Conservation (phyloP, 2,797 vertebrate species). For the Meda fulgida region DNA sequence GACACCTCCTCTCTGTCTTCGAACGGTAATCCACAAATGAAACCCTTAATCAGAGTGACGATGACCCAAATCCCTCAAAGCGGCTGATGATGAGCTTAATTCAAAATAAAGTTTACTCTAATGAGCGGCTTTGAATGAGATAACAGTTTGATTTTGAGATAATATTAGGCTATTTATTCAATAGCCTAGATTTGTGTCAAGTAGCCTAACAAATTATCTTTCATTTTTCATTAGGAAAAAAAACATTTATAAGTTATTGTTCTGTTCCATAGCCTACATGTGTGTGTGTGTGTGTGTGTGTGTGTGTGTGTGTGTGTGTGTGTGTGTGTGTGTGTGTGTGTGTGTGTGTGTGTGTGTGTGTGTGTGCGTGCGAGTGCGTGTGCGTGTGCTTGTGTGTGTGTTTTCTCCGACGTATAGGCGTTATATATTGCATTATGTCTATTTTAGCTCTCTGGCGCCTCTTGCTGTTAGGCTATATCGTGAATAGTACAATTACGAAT, state of each 20-base stretch:
- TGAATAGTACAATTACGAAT: neutral
- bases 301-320: neutral
- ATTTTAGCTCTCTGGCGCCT: slow-evolving; percentile 32
- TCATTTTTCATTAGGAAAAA: neutral
- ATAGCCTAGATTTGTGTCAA: neutral
- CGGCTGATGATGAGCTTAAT: slow-evolving; percentile 29
- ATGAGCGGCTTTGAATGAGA: slow-evolving; percentile 24
- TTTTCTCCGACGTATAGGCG: neutral
- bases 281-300: neutral
- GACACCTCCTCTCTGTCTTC: slow-evolving; percentile 41
- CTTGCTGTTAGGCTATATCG: slow-evolving; percentile 12
- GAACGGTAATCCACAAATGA: slow-evolving; percentile 47
- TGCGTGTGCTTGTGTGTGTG: neutral
- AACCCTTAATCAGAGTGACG: slow-evolving; percentile 40
- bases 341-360: neutral
- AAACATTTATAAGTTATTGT: neutral
- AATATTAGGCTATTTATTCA: neutral
- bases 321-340: too few relatives aligned
- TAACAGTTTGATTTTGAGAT: neutral
- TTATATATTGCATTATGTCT: neutral
- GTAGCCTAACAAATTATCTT: neutral
- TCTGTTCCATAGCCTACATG: neutral
- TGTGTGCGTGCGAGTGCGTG: neutral
- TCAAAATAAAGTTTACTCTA: slow-evolving; percentile 40
- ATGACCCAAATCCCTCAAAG: slow-evolving; percentile 33